Base-by-base conservation (phyloP, 2,797 vertebrate species). In the Poeciliopsis turneri region DNA sequence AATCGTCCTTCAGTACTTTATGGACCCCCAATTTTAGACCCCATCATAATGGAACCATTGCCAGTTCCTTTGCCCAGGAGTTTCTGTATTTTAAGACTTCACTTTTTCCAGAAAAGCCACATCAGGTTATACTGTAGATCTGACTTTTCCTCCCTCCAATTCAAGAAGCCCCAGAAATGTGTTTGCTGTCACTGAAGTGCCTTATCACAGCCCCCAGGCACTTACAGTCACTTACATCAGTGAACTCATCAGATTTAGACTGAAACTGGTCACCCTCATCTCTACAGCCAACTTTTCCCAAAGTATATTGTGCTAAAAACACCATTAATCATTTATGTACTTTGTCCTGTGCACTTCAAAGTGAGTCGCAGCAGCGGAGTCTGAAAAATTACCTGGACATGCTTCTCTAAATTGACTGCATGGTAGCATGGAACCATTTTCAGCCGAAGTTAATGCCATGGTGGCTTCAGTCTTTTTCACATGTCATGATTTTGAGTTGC, bases 11-110 rank as follows among this genome's bases (percentile, higher is more conserved):
- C 47, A 84, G 64, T 12, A 86, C 72, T 79, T 84, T 82, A 68
- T 85, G 75, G n/a, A 88, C 71, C 61, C 84, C 84, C 75, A 81
- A 78, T 87, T 64, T 86, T 73, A 59, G 88, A 74, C 66, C 86
- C 79, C 0, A n/a, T 90, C 79, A 91, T 86, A 23, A 89, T 61
- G 0, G 84, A 85, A 25, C 83, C 80, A 89, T 84, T 86, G 75
- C 82, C 87, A 46, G 77, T 86, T 13, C 88, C 83, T 74, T 77
- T 86, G 5, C 78, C 79, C 51, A 82, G 66, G 46, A 86, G 81
- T 43, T 84, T 85, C 39, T 82, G 71, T 74, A 81, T 86, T 76
- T 78, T 8, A 36, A 47, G 68, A 51, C 33, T 15, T 5, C 66
- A 69, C 25, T 79, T 75, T 25, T 64, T 30, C 47, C 0, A 86